Evolutionary conservation across 2,888 invertebrate species (phyloP), one percentile per base, ranked within the genome.

Genomic region (Romanomermis culicivorax): DNA sequence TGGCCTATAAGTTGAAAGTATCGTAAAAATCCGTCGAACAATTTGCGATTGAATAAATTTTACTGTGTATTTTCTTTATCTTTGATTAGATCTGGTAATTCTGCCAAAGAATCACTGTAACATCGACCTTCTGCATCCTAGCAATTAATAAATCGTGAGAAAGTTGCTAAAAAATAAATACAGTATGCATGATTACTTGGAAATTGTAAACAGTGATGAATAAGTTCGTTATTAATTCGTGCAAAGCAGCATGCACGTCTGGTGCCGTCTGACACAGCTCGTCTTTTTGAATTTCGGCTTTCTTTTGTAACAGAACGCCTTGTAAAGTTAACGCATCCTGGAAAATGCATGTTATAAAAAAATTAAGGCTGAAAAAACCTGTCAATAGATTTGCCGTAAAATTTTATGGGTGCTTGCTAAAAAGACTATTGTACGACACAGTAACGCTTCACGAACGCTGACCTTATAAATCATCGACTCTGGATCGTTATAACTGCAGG

Each of bases 401-500:
- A n/a, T n/a, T n/a, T n/a, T n/a, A n/a, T n/a, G n/a, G n/a, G n/a
- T n/a, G n/a, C n/a, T n/a, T n/a, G n/a, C n/a, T n/a, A n/a, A n/a
- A n/a, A n/a, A n/a, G n/a, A n/a, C n/a, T n/a, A n/a, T n/a, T n/a
- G n/a, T n/a, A n/a, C n/a, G n/a, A n/a, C n/a, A n/a, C n/a, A n/a
- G n/a, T n/a, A n/a, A n/a, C n/a, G n/a, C n/a, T n/a, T n/a, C n/a
- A n/a, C n/a, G n/a, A n/a, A n/a, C n/a, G n/a, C n/a, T n/a, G n/a
- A 62, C 64, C 59, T 65, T 66, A 59, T 88, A 93, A 61, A 97
- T 89, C 68, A 83, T 80, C 0, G 93, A 93, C 24, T 87, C 85
- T 70, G 93, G 86, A 71, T 97, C 95, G 69, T 97, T 97, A 71
- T 87, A 97, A 63, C 85, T 85, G 0, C 91, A 83, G 65, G 95